A percentile compares a stretch with the other conserved stretches of the same genome.
Conservation (phyloP, 2,797 vertebrate genomes). For the Neopelma chrysocephalum region DNA sequence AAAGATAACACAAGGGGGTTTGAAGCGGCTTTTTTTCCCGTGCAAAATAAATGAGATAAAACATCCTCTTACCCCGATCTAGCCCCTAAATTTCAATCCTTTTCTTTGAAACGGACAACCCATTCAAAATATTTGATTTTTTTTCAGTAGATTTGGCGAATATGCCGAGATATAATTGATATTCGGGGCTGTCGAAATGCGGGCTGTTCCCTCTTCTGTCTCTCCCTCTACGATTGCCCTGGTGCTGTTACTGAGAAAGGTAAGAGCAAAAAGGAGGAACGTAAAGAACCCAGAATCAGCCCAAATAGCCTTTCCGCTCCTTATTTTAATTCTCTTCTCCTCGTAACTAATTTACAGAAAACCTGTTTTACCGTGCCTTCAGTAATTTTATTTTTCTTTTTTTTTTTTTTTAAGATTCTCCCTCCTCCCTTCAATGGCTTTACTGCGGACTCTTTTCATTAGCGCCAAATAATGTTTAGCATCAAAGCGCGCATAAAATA, state of each 20-base stretch:
- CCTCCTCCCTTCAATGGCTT: not conserved
- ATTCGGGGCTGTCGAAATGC: not conserved
- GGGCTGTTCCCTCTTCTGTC: not conserved
- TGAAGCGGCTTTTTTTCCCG: not conserved
- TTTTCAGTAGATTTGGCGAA: not conserved
- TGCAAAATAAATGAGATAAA: not conserved
- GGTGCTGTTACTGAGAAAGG: not conserved
- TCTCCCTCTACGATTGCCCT: not conserved
- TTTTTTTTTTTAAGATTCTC: not conserved
- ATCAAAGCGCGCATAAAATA: conserved; percentile 30
- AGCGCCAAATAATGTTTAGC: not conserved
- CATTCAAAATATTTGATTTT: fast-evolving
- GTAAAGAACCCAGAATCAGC: not conserved
- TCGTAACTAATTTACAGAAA: not conserved
- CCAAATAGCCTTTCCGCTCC: not conserved
- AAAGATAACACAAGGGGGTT: not conserved
- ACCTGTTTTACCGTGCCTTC: not conserved
- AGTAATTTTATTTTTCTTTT: not conserved
- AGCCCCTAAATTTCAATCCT: fast-evolving
- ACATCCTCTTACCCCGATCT: not conserved
- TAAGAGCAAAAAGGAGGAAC: not conserved
- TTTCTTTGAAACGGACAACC: fast-evolving
- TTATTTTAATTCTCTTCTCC: not conserved
- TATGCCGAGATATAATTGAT: fast-evolving
- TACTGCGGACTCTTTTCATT: conserved; percentile 39